A percentile compares a stretch with the other conserved stretches of the same genome.
Evolutionary conservation across 2,113 vertebrate species (phyloP).

Genomic region (Lasiurus borealis): DNA sequence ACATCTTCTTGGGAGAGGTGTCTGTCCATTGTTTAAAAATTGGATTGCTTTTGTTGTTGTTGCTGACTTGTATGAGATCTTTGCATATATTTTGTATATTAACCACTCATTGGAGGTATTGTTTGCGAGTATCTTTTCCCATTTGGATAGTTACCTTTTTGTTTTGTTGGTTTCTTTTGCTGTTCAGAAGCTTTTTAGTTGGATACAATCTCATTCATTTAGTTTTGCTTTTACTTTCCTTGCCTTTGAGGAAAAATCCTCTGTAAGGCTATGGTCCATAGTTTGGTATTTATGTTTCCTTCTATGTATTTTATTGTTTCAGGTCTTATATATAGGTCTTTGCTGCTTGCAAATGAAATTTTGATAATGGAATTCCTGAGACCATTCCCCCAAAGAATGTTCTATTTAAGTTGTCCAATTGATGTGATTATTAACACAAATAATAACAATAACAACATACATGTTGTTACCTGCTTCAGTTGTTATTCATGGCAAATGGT

Average conservation of each 20-base stretch:
- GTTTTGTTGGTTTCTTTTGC: not conserved
- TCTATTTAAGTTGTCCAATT: conserved; percentile 45
- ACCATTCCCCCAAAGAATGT: not conserved
- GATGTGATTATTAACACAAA: conserved; percentile 71
- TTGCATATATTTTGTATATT: not conserved
- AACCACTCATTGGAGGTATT: not conserved
- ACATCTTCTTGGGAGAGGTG: not conserved
- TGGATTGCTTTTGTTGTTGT: not conserved
- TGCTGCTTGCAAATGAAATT: conserved; percentile 10
- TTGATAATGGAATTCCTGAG: conserved; percentile 56
- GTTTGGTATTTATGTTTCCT: not conserved
- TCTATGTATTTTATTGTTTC: not conserved
- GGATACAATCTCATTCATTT: not conserved
- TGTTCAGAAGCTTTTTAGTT: not conserved
- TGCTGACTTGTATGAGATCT: not conserved
- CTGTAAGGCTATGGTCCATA: not conserved
- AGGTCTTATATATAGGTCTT: not conserved
- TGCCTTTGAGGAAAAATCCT: not conserved
- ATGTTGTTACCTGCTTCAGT: not conserved
- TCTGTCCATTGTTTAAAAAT: not conserved
- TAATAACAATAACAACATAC: conserved; percentile 19
- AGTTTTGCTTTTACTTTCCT: not conserved
- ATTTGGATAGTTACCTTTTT: not conserved
- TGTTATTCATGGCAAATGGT: conserved; percentile 47
- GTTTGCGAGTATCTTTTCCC: not conserved